Base-by-base conservation (phyloP, 2,113 vertebrate genomes). In the Alethe castanea region DNA sequence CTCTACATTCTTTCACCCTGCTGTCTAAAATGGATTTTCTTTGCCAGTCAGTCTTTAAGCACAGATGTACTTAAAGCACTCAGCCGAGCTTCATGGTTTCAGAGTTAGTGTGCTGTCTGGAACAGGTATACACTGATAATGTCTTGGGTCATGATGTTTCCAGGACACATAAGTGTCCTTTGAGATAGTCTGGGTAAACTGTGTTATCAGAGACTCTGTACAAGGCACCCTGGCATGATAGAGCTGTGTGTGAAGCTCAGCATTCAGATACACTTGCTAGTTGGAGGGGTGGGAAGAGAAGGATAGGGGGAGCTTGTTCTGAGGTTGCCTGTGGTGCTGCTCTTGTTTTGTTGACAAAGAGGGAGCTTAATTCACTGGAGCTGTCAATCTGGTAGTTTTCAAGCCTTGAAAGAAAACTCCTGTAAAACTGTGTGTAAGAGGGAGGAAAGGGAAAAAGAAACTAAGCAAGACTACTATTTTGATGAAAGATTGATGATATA, bases 261-360 rank as follows among this genome's bases (percentile, higher is more conserved):
- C 70, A 15, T 79, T 89, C 40, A 71, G 93, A 81, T 86, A 84
- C 0, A 8, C 70, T 85, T 61, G 77, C 73, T 81, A 15, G 73
- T 61, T 86, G 65, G 62, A 79, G 48, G 85, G 44, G 44, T 91
- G 70, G 86, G 81, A 76, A 81, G 89, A 44, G 73, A 47, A 90
- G 86, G 81, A 65, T 71, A 76, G 87, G 87, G 62, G 65, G 86
- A 92, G 70, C 66, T 90, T 90, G 70, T 91, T 94, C 73, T 50
- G 84, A 83, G 76, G 76, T 73, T 92, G 94, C 96, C 94, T 92
- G 92, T 92, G 95, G 95, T 93, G 94, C 86, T 93, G 88, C 85
- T 86, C 91, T 95, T 95, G 93, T 87, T 91, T 84, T 85, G 81
- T 59, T 1, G 36, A 95, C 93, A 91, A 96, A 95, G 86, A 80